These are phyloP conservation scores for Perizoma affinitatum DNA, from an alignment of 2,888 invertebrate genomes.

Conservation along the genomic window DNA sequence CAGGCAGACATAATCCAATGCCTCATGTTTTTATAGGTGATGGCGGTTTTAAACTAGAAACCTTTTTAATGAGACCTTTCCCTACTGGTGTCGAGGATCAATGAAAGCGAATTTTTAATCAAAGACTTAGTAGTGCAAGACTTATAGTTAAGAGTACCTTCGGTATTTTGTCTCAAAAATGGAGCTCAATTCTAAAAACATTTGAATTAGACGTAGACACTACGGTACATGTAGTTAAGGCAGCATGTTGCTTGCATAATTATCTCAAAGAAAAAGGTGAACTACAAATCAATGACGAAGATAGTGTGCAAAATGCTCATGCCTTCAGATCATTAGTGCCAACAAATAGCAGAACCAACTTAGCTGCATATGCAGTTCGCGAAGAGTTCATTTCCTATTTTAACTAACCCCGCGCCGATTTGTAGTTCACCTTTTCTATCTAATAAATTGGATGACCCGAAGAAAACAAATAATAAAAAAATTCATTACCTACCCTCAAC, in stretches of 20 bases:
- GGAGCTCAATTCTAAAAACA: background rate
- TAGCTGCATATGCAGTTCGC: too few relatives aligned
- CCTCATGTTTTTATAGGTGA: slow-evolving; percentile 12
- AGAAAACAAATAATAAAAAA: too few relatives aligned
- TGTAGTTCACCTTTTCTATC: too few relatives aligned
- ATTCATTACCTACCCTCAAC: too few relatives aligned
- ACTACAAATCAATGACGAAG: too few relatives aligned
- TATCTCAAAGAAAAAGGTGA: too few relatives aligned
- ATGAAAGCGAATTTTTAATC: slow-evolving; percentile 2
- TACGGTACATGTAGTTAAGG: background rate
- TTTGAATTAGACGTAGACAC: background rate
- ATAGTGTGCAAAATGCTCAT: too few relatives aligned
- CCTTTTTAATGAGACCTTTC: slow-evolving; percentile 7
- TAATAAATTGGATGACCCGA: too few relatives aligned
- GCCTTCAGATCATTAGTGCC: too few relatives aligned
- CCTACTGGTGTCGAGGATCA: background rate
- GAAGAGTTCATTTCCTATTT: too few relatives aligned
- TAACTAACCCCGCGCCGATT: too few relatives aligned
- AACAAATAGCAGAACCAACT: too few relatives aligned
- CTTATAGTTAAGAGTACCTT: slow-evolving; percentile 6
- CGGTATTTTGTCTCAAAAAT: slow-evolving; percentile 3
- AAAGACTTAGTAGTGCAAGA: slow-evolving; percentile 2
- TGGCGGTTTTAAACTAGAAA: slow-evolving; percentile 8
- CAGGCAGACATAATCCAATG: background rate
- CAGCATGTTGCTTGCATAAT: background rate